Conservation (phyloP, 2,888 invertebrate species). For the Helicoverpa assulta region DNA sequence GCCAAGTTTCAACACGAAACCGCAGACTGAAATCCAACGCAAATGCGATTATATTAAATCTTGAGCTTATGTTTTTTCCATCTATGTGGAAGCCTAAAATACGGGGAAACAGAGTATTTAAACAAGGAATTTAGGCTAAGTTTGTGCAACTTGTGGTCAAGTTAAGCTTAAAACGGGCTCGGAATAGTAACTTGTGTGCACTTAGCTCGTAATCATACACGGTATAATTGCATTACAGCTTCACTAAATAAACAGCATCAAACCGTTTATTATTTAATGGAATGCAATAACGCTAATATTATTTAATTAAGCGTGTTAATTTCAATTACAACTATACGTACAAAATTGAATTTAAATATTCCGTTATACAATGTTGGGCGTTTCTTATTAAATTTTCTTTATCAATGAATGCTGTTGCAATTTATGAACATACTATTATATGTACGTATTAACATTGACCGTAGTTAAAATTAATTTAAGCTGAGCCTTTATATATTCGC, state of each 20-base stretch:
- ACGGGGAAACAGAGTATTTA: conserved; percentile 16
- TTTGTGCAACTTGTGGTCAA: conserved; percentile 22
- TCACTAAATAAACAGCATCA: conserved; percentile 15
- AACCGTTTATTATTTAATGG: conserved; percentile 10
- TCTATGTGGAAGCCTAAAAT: conserved; percentile 2
- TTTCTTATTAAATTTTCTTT: conserved; percentile 8
- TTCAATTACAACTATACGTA: conserved; percentile 39
- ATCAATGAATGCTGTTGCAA: conserved; percentile 10
- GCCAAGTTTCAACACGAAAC: conserved; percentile 47
- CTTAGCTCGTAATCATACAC: conserved; percentile 4
- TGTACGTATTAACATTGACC: background rate
- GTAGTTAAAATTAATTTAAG: conserved; percentile 17
- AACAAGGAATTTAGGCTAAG: conserved; percentile 26
- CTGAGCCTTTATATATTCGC: conserved; percentile 25
- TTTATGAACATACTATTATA: conserved; percentile 7
- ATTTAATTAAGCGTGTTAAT: conserved; percentile 7
- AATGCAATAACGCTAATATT: conserved; percentile 22
- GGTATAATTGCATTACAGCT: conserved; percentile 6
- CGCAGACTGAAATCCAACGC: conserved; percentile 31
- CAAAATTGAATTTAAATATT: conserved; percentile 8
- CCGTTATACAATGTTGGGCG: conserved; percentile 8
- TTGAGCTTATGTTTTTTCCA: conserved; percentile 14
- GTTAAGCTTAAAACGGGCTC: conserved; percentile 13
- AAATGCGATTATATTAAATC: conserved; percentile 42
- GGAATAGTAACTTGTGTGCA: conserved; percentile 26